These are phyloP conservation scores for Melanogrammus aeglefinus DNA, from an alignment of 2,797 vertebrate genomes.

Conservation along the genomic window DNA sequence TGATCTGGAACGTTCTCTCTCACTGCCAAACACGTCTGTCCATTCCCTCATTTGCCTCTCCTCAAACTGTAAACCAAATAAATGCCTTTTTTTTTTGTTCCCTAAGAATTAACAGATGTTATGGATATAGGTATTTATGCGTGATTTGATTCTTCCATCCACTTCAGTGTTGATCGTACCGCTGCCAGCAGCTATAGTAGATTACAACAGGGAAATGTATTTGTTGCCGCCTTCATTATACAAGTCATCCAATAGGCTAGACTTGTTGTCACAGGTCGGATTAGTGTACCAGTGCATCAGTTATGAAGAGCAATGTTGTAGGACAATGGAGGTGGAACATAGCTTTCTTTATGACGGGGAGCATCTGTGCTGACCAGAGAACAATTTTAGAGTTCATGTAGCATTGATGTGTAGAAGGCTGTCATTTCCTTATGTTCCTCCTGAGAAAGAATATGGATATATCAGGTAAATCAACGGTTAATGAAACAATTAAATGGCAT, in stretches of 20 bases:
- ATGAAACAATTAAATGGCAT: constrained; percentile 40
- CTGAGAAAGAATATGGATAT: background rate
- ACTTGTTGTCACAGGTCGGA: constrained; percentile 17
- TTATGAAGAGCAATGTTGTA: background rate
- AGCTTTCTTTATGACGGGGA: background rate
- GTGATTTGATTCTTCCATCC: constrained; percentile 48
- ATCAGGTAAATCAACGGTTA: background rate
- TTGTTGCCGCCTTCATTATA: background rate
- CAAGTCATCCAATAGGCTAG: background rate
- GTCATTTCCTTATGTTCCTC: background rate
- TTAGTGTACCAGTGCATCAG: constrained; percentile 18
- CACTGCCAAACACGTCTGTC: constrained; percentile 12
- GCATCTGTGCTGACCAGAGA: background rate
- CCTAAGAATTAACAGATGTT: constrained; percentile 51
- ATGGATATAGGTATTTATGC: constrained; percentile 66
- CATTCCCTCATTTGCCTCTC: constrained; percentile 34
- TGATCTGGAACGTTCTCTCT: constrained; percentile 42
- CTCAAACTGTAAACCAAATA: constrained; percentile 61
- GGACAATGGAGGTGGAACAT: constrained; percentile 10
- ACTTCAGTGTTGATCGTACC: constrained; percentile 15
- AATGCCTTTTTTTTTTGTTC: constrained; percentile 58
- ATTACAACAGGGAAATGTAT: background rate
- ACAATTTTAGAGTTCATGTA: background rate
- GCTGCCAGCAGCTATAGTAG: background rate
- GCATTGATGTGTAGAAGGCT: background rate